phyloP scores from a whole-genome alignment of 2,797 vertebrate species.

The Meriones psammophilus region DNA sequence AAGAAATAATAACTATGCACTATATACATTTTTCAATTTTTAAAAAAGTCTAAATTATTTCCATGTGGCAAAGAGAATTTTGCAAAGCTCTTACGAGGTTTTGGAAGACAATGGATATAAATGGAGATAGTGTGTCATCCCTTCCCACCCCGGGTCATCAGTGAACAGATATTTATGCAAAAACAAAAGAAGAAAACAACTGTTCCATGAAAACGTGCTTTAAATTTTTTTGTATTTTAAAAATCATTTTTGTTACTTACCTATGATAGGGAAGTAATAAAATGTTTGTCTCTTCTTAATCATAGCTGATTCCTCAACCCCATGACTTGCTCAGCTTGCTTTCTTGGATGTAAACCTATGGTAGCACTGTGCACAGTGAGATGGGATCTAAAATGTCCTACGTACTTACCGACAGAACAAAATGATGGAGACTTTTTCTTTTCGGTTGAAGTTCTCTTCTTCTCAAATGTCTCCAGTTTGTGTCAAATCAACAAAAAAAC shows the following conservation, averaged over 20 bases:
- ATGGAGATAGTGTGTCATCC: not conserved
- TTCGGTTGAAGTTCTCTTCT: not conserved
- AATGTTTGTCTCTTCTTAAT: not conserved
- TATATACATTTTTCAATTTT: not conserved
- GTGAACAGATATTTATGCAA: slow-evolving; percentile 24
- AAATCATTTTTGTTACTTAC: not conserved
- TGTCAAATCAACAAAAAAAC: not conserved
- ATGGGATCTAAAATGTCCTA: not conserved
- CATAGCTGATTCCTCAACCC: not conserved
- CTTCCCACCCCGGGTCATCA: not conserved
- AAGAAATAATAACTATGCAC: slow-evolving; percentile 30
- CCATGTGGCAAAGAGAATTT: slow-evolving; percentile 9
- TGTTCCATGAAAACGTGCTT: slow-evolving; percentile 34
- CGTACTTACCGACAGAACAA: not conserved
- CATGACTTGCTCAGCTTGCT: not conserved
- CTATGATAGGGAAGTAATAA: too few relatives aligned
- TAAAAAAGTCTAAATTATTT: slow-evolving; percentile 14
- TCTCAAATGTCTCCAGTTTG: not conserved
- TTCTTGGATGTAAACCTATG: not conserved
- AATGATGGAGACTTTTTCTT: not conserved
- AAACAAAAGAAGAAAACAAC: slow-evolving; percentile 55
- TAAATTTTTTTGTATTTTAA: slow-evolving; percentile 16
- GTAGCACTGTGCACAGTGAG: not conserved
- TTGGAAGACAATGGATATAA: not conserved
- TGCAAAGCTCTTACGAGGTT: not conserved